A percentile compares a stretch with the other conserved stretches of the same genome.
phyloP scores from a whole-genome alignment of 2,113 vertebrate species.

The Gambusia affinis region DNA sequence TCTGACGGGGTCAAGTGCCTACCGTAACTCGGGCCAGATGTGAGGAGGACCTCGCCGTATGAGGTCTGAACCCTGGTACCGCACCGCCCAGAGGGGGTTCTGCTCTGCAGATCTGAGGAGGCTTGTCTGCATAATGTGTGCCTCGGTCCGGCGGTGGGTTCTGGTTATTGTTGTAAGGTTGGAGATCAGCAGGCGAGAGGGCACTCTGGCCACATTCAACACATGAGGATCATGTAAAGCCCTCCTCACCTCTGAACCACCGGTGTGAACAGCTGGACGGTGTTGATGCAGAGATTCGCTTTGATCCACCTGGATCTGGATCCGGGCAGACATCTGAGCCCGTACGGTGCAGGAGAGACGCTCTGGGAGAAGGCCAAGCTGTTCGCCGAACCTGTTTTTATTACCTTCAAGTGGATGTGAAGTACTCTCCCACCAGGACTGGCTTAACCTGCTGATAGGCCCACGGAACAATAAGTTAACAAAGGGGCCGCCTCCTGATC shows the following conservation, averaged over 20 bases:
- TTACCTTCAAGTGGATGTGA: slow-evolving; percentile 23
- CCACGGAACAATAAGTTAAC: slow-evolving; percentile 1
- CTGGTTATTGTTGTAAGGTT: slow-evolving; percentile 76
- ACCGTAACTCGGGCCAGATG: slow-evolving; percentile 75
- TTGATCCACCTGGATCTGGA: slow-evolving; percentile 75
- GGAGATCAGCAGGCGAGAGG: slow-evolving; percentile 57
- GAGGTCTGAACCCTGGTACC: slow-evolving; percentile 48
- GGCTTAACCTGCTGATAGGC: neutral
- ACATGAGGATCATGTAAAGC: slow-evolving; percentile 75
- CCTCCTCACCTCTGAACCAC: slow-evolving; percentile 72
- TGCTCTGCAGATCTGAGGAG: slow-evolving; percentile 67
- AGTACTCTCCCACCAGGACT: slow-evolving; percentile 29
- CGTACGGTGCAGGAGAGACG: slow-evolving; percentile 16
- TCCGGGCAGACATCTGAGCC: slow-evolving; percentile 32
- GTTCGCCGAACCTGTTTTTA: slow-evolving; percentile 22
- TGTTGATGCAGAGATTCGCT: slow-evolving; percentile 68
- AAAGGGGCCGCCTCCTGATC: neutral
- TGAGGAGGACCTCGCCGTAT: slow-evolving; percentile 52
- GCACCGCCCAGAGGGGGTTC: slow-evolving; percentile 63
- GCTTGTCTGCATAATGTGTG: slow-evolving; percentile 8
- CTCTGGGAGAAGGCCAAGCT: slow-evolving; percentile 33
- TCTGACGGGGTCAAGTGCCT: neutral
- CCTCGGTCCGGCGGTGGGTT: slow-evolving; percentile 53
- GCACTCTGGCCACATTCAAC: slow-evolving; percentile 62
- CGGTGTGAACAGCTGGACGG: slow-evolving; percentile 70